Percentiles rank a stretch among this genome's conserved stretches.
These are phyloP conservation scores for Pagetopsis macropterus DNA, from an alignment of 2,797 vertebrate genomes.

Conservation along the genomic window DNA sequence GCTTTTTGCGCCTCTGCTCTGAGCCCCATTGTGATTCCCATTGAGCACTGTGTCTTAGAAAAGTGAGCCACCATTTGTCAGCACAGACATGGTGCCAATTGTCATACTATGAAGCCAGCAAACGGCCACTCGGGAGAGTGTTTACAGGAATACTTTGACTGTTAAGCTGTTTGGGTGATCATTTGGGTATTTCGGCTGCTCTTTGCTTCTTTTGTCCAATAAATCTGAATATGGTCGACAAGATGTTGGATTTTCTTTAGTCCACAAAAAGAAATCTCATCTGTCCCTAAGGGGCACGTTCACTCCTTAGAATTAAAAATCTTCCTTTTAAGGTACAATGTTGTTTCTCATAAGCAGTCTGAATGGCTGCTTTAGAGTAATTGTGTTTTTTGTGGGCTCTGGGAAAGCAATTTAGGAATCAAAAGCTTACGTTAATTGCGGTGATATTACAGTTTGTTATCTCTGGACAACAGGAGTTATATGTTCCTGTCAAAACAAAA, in stretches of 20 bases:
- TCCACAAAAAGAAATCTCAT: not conserved
- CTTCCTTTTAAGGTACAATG: not conserved
- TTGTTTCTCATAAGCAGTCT: not conserved
- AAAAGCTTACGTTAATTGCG: not conserved
- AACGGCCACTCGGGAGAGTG: slow-evolving; percentile 55
- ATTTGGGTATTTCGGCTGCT: slow-evolving; percentile 52
- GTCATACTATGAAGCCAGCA: slow-evolving; percentile 61
- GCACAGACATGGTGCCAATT: slow-evolving; percentile 59
- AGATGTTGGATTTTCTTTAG: not conserved
- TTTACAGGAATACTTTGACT: slow-evolving; percentile 47
- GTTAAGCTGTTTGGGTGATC: slow-evolving; percentile 56
- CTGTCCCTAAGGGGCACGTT: slow-evolving; percentile 1
- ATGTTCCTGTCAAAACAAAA: slow-evolving; percentile 27
- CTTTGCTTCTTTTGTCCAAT: slow-evolving; percentile 32
- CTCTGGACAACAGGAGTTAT: slow-evolving; percentile 10
- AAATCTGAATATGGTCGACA: slow-evolving; percentile 43
- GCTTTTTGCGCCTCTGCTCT: slow-evolving; percentile 57
- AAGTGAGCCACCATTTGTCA: slow-evolving; percentile 56
- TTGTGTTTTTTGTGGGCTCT: slow-evolving; percentile 9
- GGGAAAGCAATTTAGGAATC: slow-evolving; percentile 17
- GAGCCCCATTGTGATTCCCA: slow-evolving; percentile 50
- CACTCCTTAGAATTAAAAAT: not conserved
- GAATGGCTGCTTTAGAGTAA: slow-evolving; percentile 8
- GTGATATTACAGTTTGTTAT: slow-evolving; percentile 1
- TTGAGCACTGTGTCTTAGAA: slow-evolving; percentile 42